Evolutionary conservation across 2,113 vertebrate species (phyloP), one percentile per base, ranked within the genome.

Genomic region (Zosterops borbonicus): DNA sequence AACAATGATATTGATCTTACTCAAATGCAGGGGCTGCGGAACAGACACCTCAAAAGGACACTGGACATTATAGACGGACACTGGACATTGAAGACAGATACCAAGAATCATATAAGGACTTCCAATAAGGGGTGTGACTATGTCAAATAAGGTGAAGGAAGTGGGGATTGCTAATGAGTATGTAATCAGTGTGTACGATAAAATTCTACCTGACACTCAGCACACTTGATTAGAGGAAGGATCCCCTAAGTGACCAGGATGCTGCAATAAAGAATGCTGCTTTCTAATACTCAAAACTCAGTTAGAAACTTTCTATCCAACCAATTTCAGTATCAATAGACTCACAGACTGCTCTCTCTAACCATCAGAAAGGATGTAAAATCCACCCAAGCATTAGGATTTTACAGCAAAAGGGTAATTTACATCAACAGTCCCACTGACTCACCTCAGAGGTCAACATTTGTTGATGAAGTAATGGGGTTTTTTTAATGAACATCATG

Each of bases 201-300:
- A 67, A 85, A 58, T 16, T 8, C 28, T 49, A 58, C 5, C 35
- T n/a, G 29, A 42, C 0, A 2, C 31, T 58, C 0, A 0, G 42
- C 21, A 50, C 21, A 42, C 31, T 35, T 2, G 0, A 5, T 42
- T 37, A 44, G 37, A 76, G 31, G 44, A 68, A 68, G 25, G 21
- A 59, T 50, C 14, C 21, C 42, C 17, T 35, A 29, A 50, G 9
- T 17, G 35, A 67, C 37, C 17, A 31, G 21, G 13, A 21, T 1
- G 4, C 31, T 67, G 25, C 44, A 67, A 35, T 42, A 42, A 59
- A 42, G 17, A 59, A 68, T 50, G 31, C 13, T 35, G 7, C 53
- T 42, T 68, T 50, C 31, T 59, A 68, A 59, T 22, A 52, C 8
- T 35, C 44, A 59, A 68, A 60, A 23, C 18, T 68, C 4, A 1